Evolutionary conservation across 2,113 vertebrate genomes (phyloP).

Genomic region (Turdus rufiventris): DNA sequence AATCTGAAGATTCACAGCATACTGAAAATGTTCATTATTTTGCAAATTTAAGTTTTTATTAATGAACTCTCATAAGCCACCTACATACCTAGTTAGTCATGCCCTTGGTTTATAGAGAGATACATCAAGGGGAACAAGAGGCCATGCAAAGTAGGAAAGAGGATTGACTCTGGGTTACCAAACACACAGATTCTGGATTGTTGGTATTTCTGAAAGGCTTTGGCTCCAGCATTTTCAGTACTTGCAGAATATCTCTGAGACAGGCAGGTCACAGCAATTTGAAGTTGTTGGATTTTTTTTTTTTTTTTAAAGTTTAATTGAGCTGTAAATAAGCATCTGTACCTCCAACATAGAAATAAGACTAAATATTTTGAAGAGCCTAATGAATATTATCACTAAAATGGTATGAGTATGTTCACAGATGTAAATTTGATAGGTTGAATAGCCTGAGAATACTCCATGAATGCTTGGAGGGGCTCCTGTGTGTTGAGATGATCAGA

Average conservation of each 20-base stretch:
- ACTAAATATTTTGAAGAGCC: background rate
- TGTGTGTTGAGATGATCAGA: background rate
- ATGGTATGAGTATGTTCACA: background rate
- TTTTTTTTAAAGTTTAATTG: background rate
- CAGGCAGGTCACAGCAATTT: background rate
- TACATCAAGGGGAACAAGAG: background rate
- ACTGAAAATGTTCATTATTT: background rate
- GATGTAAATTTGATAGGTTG: background rate
- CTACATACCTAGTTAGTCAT: background rate
- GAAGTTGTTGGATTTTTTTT: background rate
- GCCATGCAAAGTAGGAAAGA: background rate
- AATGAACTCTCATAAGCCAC: background rate
- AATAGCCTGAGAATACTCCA: background rate
- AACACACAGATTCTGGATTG: background rate
- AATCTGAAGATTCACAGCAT: background rate
- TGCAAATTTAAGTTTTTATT: background rate
- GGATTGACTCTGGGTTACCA: background rate
- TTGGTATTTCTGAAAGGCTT: background rate
- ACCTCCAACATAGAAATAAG: background rate
- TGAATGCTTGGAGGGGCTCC: background rate
- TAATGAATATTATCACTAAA: conserved; percentile 5
- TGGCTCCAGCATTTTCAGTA: background rate
- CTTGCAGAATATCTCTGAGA: background rate
- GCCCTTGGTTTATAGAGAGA: background rate
- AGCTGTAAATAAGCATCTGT: conserved; percentile 23